These are phyloP conservation scores for Pollachius pollachius DNA, from an alignment of 2,113 vertebrate species.

Conservation along the genomic window DNA sequence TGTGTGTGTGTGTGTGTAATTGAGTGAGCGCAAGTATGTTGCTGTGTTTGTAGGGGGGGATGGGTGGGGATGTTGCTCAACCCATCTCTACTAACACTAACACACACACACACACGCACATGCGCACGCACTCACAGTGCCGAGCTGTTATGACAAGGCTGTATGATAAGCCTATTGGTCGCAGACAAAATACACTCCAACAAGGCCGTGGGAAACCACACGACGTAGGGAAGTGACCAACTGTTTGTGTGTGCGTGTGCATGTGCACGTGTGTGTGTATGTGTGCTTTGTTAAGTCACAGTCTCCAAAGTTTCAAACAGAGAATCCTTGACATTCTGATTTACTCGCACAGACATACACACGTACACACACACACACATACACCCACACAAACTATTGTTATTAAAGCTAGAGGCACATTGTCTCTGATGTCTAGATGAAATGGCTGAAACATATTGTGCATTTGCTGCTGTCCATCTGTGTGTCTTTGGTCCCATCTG, in stretches of 20 bases:
- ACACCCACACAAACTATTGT: too few relatives aligned
- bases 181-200: slow-evolving; percentile 47
- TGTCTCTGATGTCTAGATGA: too few relatives aligned
- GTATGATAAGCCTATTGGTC: slow-evolving; percentile 52
- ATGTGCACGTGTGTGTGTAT: slow-evolving; percentile 16
- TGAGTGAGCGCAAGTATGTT: neutral
- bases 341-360: too few relatives aligned
- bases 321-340: too few relatives aligned
- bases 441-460: too few relatives aligned
- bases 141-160: slow-evolving; percentile 48
- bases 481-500: too few relatives aligned
- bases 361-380: too few relatives aligned
- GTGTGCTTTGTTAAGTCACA: neutral
- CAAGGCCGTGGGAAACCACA: slow-evolving; percentile 45
- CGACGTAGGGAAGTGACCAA: neutral
- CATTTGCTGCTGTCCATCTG: too few relatives aligned
- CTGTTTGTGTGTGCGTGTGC: slow-evolving; percentile 10
- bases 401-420: too few relatives aligned
- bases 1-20: neutral
- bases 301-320: neutral
- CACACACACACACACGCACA: slow-evolving; percentile 33
- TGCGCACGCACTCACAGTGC: slow-evolving; percentile 1
- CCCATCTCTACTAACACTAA: slow-evolving; percentile 2
- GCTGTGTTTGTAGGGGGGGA: neutral
- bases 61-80: neutral